phyloP scores from a whole-genome alignment of 2,113 vertebrate species.

The Psilopogon haemacephalus region DNA sequence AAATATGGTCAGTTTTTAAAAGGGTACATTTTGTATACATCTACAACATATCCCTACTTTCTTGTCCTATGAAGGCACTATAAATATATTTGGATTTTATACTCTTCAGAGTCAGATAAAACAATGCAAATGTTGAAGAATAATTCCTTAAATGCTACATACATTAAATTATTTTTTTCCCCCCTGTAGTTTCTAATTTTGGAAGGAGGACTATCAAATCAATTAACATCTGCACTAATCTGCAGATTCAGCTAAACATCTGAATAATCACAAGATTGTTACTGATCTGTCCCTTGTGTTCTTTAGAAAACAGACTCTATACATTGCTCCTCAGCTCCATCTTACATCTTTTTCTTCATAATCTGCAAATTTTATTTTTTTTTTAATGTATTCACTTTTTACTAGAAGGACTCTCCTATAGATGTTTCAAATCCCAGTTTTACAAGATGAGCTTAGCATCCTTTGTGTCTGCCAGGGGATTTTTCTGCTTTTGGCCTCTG shows the following conservation, averaged over 20 bases:
- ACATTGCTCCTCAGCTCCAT: accelerated
- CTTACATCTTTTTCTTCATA: neutral
- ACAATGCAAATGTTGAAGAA: neutral
- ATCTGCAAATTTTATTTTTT: neutral
- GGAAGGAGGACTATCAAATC: neutral
- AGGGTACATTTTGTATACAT: neutral
- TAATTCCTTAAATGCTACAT: neutral
- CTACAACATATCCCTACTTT: neutral
- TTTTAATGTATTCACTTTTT: neutral
- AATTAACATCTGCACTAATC: neutral
- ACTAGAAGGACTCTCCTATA: neutral
- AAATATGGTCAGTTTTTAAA: neutral
- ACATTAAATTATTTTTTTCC: neutral
- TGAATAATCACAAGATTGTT: neutral
- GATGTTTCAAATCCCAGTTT: neutral
- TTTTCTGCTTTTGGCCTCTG: neutral
- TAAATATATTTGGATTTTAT: neutral
- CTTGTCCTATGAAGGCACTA: neutral
- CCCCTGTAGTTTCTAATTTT: neutral
- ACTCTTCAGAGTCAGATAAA: neutral
- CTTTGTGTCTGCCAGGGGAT: neutral
- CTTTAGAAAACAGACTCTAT: neutral
- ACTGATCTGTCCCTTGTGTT: neutral
- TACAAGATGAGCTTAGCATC: neutral
- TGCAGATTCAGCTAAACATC: neutral